These are phyloP conservation scores for Phyllotreta striolata DNA, from an alignment of 2,888 invertebrate species.

Conservation along the genomic window DNA sequence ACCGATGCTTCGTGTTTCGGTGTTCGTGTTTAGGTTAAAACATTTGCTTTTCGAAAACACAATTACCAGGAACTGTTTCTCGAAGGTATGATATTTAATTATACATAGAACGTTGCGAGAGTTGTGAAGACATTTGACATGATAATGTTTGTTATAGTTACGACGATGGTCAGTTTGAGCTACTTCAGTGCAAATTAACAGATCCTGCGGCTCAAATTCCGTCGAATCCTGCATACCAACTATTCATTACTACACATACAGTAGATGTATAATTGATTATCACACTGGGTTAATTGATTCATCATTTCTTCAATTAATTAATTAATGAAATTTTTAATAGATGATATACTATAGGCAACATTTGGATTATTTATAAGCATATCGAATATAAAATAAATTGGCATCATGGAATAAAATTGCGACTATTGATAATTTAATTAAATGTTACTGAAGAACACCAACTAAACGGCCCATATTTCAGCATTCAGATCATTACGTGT, in stretches of 20 bases:
- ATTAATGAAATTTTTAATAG: too few relatives aligned
- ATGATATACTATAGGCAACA: too few relatives aligned
- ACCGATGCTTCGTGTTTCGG: constrained; percentile 32
- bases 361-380: too few relatives aligned
- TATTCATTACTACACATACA: too few relatives aligned
- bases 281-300: too few relatives aligned
- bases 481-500: constrained; percentile 3
- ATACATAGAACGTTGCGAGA: background rate
- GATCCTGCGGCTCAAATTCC: too few relatives aligned
- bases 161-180: background rate
- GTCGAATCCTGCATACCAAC: too few relatives aligned
- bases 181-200: too few relatives aligned
- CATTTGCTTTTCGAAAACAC: constrained; percentile 26
- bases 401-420: background rate
- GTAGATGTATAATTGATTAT: too few relatives aligned
- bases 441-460: constrained; percentile 1
- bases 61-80: constrained; percentile 25
- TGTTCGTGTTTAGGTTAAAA: constrained; percentile 28
- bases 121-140: constrained; percentile 1
- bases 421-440: constrained; percentile 3
- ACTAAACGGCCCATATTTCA: constrained; percentile 7
- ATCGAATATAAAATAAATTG: too few relatives aligned
- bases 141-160: constrained; percentile 1
- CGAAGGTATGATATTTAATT: constrained; percentile 28
- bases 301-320: too few relatives aligned